phyloP scores from a whole-genome alignment of 1,140 invertebrate genomes.

The Pentalonia nigronervosa region DNA sequence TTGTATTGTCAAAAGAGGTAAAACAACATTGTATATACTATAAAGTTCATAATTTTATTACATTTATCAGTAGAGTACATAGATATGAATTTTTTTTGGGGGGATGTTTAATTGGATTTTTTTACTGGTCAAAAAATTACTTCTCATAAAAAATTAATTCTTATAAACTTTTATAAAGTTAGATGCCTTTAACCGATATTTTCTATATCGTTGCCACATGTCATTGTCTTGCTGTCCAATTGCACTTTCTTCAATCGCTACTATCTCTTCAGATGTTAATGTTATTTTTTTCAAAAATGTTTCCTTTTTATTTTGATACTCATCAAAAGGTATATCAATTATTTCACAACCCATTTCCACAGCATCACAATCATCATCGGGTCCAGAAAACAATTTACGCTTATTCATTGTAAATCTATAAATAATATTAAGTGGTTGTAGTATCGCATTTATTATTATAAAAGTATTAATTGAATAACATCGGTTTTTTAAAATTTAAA shows the following conservation, averaged over 20 bases:
- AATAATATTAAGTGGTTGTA: neutral
- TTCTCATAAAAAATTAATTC: no score
- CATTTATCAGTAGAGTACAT: no score
- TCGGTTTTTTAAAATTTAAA: neutral
- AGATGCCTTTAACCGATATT: neutral
- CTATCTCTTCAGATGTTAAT: neutral
- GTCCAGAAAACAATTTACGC: neutral
- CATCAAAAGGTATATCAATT: neutral
- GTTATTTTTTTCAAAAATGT: neutral
- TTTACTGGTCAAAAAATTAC: no score
- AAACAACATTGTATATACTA: no score
- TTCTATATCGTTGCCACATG: neutral
- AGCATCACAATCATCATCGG: neutral
- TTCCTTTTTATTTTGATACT: neutral
- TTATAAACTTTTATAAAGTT: constrained; percentile 4
- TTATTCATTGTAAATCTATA: constrained; percentile 3
- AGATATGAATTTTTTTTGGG: no score
- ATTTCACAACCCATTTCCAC: neutral
- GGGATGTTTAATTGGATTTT: no score
- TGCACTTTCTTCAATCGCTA: neutral
- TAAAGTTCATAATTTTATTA: no score
- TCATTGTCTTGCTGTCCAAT: neutral
- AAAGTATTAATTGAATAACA: neutral
- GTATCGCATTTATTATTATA: no score
- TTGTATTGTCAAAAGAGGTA: no score